Conservation (phyloP, 1,140 invertebrate genomes). For the Teleogryllus occipitalis region DNA sequence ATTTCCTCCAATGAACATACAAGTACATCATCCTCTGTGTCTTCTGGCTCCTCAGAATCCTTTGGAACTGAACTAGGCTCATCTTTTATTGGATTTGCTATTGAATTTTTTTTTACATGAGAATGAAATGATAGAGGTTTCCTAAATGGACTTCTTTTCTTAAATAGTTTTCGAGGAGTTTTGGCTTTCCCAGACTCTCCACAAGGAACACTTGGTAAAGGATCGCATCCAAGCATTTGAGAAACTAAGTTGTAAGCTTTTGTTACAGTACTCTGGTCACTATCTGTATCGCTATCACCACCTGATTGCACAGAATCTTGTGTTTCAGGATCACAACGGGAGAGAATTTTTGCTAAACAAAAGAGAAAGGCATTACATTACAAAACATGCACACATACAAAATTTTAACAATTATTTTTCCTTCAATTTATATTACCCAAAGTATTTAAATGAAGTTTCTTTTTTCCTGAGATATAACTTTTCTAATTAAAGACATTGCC, state of each 20-base stretch:
- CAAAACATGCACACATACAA: too few relatives aligned
- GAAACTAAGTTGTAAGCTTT: neutral
- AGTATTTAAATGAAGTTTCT: too few relatives aligned
- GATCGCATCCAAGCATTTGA: neutral
- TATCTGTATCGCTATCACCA: neutral
- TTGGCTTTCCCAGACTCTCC: neutral
- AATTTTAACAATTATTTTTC: too few relatives aligned
- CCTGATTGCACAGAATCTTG: too few relatives aligned
- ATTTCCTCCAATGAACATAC: neutral
- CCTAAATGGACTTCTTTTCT: neutral
- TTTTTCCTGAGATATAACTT: too few relatives aligned
- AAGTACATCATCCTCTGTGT: neutral
- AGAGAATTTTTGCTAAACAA: too few relatives aligned
- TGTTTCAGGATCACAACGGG: too few relatives aligned
- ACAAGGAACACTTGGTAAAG: neutral
- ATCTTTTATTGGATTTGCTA: neutral
- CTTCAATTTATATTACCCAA: too few relatives aligned
- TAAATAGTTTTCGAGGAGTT: too few relatives aligned
- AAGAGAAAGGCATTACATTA: too few relatives aligned
- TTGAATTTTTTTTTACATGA: neutral
- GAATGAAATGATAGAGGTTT: neutral
- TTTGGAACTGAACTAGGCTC: neutral
- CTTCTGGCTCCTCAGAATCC: neutral
- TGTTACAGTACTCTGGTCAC: neutral
- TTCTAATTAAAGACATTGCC: too few relatives aligned